Conservation (phyloP, 1,140 invertebrate genomes). For the Hyposmocoma kahamanoa region DNA sequence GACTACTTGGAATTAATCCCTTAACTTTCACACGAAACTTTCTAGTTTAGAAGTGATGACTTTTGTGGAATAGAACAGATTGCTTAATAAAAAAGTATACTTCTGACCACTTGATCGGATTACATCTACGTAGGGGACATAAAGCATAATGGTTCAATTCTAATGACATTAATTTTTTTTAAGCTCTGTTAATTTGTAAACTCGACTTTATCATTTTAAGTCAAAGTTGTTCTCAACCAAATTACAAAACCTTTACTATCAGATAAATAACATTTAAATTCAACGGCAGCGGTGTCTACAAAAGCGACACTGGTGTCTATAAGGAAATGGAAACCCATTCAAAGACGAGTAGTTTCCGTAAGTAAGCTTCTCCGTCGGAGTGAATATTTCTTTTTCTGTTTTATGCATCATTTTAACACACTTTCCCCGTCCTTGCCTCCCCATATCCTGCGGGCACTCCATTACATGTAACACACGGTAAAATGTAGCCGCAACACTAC, state of each 20-base stretch:
- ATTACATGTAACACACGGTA: slow-evolving; percentile 48
- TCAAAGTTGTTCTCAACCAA: too few relatives aligned
- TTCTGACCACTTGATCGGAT: neutral
- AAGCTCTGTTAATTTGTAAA: too few relatives aligned
- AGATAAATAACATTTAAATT: too few relatives aligned
- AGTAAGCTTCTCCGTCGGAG: too few relatives aligned
- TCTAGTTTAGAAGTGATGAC: neutral
- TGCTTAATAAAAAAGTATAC: neutral
- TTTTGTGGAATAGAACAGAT: neutral
- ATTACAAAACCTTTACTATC: too few relatives aligned
- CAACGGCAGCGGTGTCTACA: too few relatives aligned
- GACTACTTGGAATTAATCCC: neutral
- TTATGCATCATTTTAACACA: slow-evolving; percentile 29
- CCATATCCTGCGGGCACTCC: slow-evolving; percentile 31
- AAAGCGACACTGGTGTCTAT: too few relatives aligned
- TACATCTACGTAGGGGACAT: neutral
- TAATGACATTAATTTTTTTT: too few relatives aligned
- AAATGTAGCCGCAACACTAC: slow-evolving; percentile 41
- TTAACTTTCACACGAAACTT: slow-evolving; percentile 1
- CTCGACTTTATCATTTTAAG: too few relatives aligned
- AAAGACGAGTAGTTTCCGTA: too few relatives aligned
- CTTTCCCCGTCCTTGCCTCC: slow-evolving; percentile 7
- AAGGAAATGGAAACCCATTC: too few relatives aligned
- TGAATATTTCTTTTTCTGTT: slow-evolving; percentile 7
- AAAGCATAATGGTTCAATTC: too few relatives aligned